Percentiles rank a stretch among this genome's conserved stretches.
Evolutionary conservation across 2,113 vertebrate genomes (phyloP).

Genomic region (Balaeniceps rex): DNA sequence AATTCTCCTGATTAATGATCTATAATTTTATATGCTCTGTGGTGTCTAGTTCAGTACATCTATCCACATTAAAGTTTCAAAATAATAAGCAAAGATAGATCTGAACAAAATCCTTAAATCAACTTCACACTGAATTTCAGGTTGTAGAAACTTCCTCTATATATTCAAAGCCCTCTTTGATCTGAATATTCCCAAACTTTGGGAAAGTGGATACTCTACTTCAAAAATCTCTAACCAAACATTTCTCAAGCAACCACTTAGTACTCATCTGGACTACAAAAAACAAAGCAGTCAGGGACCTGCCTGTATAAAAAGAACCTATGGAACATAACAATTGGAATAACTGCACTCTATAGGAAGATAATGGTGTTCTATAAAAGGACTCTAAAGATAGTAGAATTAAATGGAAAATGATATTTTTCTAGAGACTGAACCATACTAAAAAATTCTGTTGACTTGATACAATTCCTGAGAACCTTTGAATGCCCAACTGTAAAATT

Average conservation of each 20-base stretch:
- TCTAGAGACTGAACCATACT: neutral
- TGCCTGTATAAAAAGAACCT: neutral
- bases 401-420: neutral
- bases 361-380: neutral
- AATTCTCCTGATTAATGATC: conserved; percentile 13
- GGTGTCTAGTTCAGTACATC: neutral
- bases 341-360: neutral
- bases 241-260: neutral
- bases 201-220: neutral
- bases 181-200: neutral
- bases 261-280: neutral
- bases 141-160: neutral
- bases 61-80: neutral
- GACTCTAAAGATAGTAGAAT: neutral
- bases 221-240: neutral
- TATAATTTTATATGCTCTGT: conserved; percentile 35
- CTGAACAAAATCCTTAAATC: neutral
- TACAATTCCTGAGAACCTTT: neutral
- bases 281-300: neutral
- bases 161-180: neutral
- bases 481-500: neutral
- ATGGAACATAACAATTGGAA: neutral
- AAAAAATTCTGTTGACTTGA: neutral
- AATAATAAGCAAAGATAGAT: neutral
- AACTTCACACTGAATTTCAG: neutral